Evolutionary conservation across 2,888 invertebrate genomes (phyloP).

Genomic region (Leptinotarsa haldemani): DNA sequence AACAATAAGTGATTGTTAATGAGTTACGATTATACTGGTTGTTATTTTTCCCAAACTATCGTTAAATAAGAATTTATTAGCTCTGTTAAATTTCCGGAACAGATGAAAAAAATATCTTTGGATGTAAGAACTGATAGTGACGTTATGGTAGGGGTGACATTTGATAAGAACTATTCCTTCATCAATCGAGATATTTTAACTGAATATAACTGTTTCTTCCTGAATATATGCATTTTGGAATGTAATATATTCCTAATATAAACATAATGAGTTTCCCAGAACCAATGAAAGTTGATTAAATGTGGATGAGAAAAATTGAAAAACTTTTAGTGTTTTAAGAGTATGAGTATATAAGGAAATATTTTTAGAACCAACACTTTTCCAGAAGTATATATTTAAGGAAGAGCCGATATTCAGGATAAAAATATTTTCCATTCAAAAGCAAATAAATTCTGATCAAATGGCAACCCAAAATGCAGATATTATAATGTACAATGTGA

Average conservation of each 20-base stretch:
- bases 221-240: not conserved
- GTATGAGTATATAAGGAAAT: not conserved
- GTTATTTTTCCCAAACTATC: not conserved
- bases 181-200: not conserved
- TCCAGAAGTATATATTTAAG: not conserved
- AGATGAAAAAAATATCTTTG: no score
- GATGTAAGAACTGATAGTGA: not conserved
- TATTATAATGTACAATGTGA: not conserved
- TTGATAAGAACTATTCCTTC: not conserved
- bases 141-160: not conserved
- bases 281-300: not conserved
- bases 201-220: not conserved
- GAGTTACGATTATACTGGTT: not conserved
- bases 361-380: not conserved
- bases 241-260: constrained; percentile 1
- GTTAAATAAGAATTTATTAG: not conserved
- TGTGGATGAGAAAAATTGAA: not conserved
- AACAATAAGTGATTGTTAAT: not conserved
- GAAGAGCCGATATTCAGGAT: not conserved
- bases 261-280: not conserved
- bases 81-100: not conserved
- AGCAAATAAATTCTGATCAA: not conserved
- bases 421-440: not conserved
- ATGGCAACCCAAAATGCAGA: not conserved
- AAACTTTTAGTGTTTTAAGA: not conserved